Conservation (phyloP, 2,113 vertebrate species). For the Shinisaurus crocodilurus region DNA sequence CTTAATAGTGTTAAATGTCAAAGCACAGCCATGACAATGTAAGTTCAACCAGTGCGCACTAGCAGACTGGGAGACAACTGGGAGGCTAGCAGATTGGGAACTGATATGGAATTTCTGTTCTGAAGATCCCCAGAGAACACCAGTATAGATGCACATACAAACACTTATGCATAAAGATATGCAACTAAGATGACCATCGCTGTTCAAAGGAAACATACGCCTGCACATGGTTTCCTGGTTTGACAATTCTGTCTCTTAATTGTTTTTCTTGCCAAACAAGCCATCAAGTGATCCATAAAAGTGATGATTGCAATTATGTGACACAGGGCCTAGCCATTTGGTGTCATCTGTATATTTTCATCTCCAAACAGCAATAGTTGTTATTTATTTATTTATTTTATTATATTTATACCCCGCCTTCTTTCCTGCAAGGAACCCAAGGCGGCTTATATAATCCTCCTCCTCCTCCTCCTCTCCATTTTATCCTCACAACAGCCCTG, state of each 20-base stretch:
- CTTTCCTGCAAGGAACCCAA: no score
- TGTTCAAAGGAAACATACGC: not conserved
- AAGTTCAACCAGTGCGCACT: not conserved
- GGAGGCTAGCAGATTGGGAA: no score
- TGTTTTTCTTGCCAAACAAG: not conserved
- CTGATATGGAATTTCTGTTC: not conserved
- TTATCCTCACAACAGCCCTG: no score
- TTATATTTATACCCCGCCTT: no score
- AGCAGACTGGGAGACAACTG: not conserved
- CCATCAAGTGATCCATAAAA: not conserved
- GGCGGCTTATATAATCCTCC: no score
- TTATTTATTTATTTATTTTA: no score
- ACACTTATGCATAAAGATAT: rapidly evolving
- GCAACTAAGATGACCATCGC: not conserved
- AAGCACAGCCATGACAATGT: not conserved
- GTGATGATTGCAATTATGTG: not conserved
- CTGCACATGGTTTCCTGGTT: not conserved
- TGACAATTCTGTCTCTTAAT: not conserved
- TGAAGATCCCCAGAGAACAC: not conserved
- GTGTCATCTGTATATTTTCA: not conserved
- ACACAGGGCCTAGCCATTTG: not conserved
- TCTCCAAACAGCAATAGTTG: not conserved
- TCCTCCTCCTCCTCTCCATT: no score
- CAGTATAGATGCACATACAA: not conserved
- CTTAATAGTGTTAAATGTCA: not conserved